Evolutionary conservation across 2,888 invertebrate genomes (phyloP), one percentile per base, ranked within the genome.

Genomic region (Tetheella fluctuosa): DNA sequence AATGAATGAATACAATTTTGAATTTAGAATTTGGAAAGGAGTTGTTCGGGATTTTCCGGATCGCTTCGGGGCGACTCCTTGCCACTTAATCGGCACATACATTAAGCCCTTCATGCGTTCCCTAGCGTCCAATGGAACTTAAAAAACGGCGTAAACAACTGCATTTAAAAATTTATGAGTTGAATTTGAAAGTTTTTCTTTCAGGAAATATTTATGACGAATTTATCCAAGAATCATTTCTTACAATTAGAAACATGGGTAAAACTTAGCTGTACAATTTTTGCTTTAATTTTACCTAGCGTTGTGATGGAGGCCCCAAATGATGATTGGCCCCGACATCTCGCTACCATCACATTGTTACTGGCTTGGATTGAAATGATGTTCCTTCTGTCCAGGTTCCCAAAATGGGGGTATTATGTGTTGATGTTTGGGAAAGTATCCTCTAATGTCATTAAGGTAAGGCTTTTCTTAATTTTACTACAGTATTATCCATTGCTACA

Each of bases 371-470:
- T 93, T n/a, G 93, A 94, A 68, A 83, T 94, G 65, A 93, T 94
- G 89, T 91, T 94, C 63, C 76, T 94, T 6, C 74, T 94, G 0
- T 94, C 94, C 0, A 85, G 94, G 59, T 93, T 94, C 62, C 94
- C 94, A 2, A 89, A 88, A 54, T 93, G 93, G 86, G 94, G 94
- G 1, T 94, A 92, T 67, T 94, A 94, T 74, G 93, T 94, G 0
- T 84, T 94, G 1, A 94, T 94, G 94, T 94, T 94, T 77, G 91
- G 91, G 23, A 93, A 93, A 69, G 94, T 94, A 0, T 91, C 94
- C 0, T 78, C 82, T 1, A 94, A 94, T 79, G 91, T 48, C 10
- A 48, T 48, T 7, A 48, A 48, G 48, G 48, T 48, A 20, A 48
- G 8, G 0, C 10, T 48, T 48, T 20, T 10, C 10, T 2, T 8